Base-by-base conservation (phyloP, 1,140 invertebrate genomes). In the Bradysia coprophila region DNA sequence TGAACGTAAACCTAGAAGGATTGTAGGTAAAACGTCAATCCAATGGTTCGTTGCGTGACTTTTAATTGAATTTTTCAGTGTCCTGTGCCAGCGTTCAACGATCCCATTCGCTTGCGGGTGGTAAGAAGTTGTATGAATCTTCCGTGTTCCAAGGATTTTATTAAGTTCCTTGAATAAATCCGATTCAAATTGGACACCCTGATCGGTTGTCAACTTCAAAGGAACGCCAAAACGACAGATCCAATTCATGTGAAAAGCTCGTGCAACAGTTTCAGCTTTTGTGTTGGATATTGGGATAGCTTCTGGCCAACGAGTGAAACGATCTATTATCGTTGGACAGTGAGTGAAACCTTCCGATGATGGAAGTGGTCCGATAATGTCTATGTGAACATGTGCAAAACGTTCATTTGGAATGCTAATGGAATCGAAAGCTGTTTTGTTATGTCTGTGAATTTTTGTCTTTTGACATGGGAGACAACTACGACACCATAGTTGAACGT, bases 271-370 rank as follows among this genome's bases (percentile, higher is more conserved):
- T 19, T 51, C 46, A 8, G 62, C 60, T 6, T 52, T 47, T 1
- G 61, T 63, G 21, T 68, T 57, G 13, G 41, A 15, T 0, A 66
- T 22, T 3, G 65, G 65, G 15, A 61, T 43, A 2, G 59, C 57
- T 50, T 66, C 64, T 0, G 57, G 62, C 62, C 61, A 72, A 20
- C 60, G 44, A 1, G 66, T 64, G 45, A 52, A 65, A 22, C 58
- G 41, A 45, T 69, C 66, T 5, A 66, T 59, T 4, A 53, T 49
- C 0, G 66, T 69, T 0, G 70, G 44, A 9, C 54, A 47, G 45
- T 66, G 65, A 8, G 49, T 19, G 45, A 46, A 48, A 5, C 53
- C 61, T 8, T 59, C 23, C 3, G 51, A 55, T 11, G 21, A 3
- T 19, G 56, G 52, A 19, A 65, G 45, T 1, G 58, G 64, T 13